Evolutionary conservation across 2,888 invertebrate species (phyloP), one percentile per base, ranked within the genome.

Genomic region (Villa cingulata): DNA sequence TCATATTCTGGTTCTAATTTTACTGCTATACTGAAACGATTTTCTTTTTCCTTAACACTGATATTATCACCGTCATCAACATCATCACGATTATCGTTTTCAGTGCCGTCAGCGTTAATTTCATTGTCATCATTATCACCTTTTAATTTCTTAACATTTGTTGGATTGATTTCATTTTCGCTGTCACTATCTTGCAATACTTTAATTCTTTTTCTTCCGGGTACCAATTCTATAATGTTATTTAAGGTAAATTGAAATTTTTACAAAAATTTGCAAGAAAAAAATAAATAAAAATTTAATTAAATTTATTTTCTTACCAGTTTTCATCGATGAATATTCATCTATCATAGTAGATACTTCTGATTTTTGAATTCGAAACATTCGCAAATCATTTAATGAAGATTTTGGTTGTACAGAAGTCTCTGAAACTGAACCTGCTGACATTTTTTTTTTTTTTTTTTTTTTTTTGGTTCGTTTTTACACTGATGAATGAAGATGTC

Each of bases 171-270:
- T 27, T 47, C 58, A 15, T 60, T 52, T 39, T 68, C 69, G 18
- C 65, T 66, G 41, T 68, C 68, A 53, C 67, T 68, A 46, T 68
- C 68, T 12, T 62, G 57, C 55, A 68, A 59, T 45, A 64, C 60
- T 53, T 61, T 62, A 43, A 69, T 65, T 18, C 68, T 61, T 48
- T 67, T 69, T 50, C 63, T 64, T 18, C 67, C 68, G n/a, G 68
- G 68, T 37, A 66, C 61, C 27, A 61, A 61, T 51, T 64, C 66
- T 65, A 51, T 27, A 51, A 48, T 27, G 10, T 27, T 6, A 27
- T 27, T 27, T 27, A 27, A 9, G 27, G n/a, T 9, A 27, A 27
- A 32, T 5, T 12, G 12, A 32, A 14, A 5, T 12, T 12, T 12
- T 3, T 12, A 32, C 7, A 32, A 32, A 32, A 32, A 12, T 32